These are phyloP conservation scores for Crypturellus tataupa DNA, from an alignment of 2,797 vertebrate genomes.

Conservation along the genomic window DNA sequence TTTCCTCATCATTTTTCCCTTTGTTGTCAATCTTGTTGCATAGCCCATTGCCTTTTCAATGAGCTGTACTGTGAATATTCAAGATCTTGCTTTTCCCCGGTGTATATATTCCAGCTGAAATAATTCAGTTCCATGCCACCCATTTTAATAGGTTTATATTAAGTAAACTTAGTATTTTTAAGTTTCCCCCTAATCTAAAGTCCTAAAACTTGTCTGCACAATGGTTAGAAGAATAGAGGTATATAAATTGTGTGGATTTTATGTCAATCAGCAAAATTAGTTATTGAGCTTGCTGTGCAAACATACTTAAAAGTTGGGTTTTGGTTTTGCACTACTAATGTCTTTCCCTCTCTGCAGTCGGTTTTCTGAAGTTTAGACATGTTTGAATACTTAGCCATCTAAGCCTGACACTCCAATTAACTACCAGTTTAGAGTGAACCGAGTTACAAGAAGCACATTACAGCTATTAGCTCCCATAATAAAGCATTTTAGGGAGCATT, in stretches of 20 bases:
- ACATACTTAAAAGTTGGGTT: not conserved
- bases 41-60: constrained; percentile 91
- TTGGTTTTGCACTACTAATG: not conserved
- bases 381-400: not conserved
- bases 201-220: not conserved
- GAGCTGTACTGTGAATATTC: constrained; percentile 86
- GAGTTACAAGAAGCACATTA: not conserved
- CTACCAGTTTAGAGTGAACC: not conserved
- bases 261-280: constrained; percentile 12
- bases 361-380: constrained; percentile 5
- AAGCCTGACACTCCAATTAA: constrained; percentile 7
- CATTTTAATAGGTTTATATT: constrained; percentile 58
- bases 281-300: constrained; percentile 4
- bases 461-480: not conserved
- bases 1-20: constrained; percentile 85
- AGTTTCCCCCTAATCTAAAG: not conserved
- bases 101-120: constrained; percentile 70
- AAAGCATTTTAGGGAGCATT: not conserved
- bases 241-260: not conserved
- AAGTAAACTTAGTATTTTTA: constrained; percentile 28
- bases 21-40: constrained; percentile 86
- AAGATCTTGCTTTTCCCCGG: constrained; percentile 53
- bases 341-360: not conserved
- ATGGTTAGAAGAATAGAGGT: not conserved
- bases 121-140: constrained; percentile 52